These are phyloP conservation scores for Laticauda laticaudata DNA, from an alignment of 2,113 vertebrate species.

Conservation along the genomic window DNA sequence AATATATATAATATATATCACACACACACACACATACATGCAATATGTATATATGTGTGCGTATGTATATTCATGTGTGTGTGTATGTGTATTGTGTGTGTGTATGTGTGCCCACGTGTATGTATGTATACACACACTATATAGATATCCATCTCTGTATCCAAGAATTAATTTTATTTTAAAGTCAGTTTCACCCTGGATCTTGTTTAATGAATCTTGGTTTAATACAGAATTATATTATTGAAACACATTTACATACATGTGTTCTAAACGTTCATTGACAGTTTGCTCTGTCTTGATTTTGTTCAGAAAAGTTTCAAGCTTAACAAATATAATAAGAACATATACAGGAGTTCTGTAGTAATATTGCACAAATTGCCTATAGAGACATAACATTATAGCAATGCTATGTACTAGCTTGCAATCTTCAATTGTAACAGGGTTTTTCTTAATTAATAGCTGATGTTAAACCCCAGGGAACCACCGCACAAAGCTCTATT, in stretches of 20 bases:
- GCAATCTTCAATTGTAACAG: neutral
- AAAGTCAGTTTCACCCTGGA: constrained; percentile 20
- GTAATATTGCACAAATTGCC: neutral
- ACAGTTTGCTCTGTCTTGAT: neutral
- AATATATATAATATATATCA: neutral
- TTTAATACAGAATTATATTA: neutral
- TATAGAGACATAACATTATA: neutral
- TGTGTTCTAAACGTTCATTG: constrained; percentile 9
- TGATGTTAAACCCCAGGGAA: neutral
- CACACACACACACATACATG: no score
- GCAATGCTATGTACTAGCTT: neutral
- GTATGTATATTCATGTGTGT: no score
- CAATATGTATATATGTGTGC: no score
- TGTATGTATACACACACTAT: no score
- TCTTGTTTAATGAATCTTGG: neutral
- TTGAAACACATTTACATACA: neutral
- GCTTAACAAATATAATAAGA: neutral
- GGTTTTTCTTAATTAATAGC: neutral
- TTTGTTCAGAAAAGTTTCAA: neutral
- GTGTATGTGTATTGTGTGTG: no score
- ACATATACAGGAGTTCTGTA: neutral
- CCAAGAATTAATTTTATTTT: constrained; percentile 8
- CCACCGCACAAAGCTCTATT: neutral
- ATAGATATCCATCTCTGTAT: neutral
- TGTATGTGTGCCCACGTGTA: neutral